Base-by-base conservation (phyloP, 2,113 vertebrate species). In the Varanus salvator region DNA sequence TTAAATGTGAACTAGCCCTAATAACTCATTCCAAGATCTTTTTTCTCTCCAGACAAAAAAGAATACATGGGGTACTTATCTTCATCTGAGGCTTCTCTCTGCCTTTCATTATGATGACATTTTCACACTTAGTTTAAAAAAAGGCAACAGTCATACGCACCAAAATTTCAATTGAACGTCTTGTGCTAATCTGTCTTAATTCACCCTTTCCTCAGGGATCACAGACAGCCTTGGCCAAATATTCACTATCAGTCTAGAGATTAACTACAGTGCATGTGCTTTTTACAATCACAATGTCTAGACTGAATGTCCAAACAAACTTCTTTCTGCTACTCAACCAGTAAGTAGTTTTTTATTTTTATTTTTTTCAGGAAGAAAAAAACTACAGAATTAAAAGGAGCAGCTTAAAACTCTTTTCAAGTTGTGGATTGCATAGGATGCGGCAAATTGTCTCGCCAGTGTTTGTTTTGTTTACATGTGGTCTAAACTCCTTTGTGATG, bases 381-480 rank as follows among this genome's bases (percentile, higher is more conserved):
- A 72, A 95, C 93, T 86, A 84, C 31, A 94, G 44, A 44, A 92
- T 93, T 92, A 85, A 80, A 48, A 92, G 82, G 91, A 93, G 84
- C 91, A 92, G 68, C 69, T 92, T 80, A 74, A 85, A 94, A 93
- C 89, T 85, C 94, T 95, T 96, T 96, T 95, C 94, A 92, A 96
- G 86, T 11, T 96, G 95, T 95, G 94, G 95, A 95, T 95, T 95
- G 92, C 93, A 94, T 90, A 94, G 93, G 87, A 84, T 93, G 95
- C 0, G 88, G 96, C 94, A 91, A 96, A 93, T 95, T 94, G 95
- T 96, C 96, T 97, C 92, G 95, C 96, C 95, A 90, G 95, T 94
- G 93, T 95, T 95, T 97, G 96, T 96, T 95, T 95, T 97, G 96
- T 96, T 96, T 94, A 94, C 94, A 95, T 97, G 97, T 95, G 97